A percentile compares a stretch with the other conserved stretches of the same genome.
These are phyloP conservation scores for Drosophila pandora DNA, from an alignment of 1,140 invertebrate species.

Conservation along the genomic window DNA sequence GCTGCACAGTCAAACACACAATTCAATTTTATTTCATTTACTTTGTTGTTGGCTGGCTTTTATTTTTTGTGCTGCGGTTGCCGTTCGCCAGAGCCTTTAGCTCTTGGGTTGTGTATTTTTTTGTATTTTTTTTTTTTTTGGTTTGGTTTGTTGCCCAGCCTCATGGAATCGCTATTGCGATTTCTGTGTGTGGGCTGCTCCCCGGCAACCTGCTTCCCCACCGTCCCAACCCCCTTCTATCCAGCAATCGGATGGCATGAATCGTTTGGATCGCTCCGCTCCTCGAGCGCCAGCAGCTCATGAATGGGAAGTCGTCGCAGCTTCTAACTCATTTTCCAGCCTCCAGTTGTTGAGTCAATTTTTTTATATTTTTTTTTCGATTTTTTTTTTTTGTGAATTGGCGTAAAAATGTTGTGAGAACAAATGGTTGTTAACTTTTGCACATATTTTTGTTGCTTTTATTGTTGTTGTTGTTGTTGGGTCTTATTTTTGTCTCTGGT, in stretches of 20 bases:
- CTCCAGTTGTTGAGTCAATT: constrained; percentile 36
- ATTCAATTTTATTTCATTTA: constrained; percentile 82
- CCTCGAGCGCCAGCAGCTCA: constrained; percentile 77
- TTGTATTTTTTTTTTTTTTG: constrained; percentile 1
- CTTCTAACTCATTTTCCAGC: constrained; percentile 75
- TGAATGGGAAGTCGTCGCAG: constrained; percentile 73
- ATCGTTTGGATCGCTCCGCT: constrained; percentile 62
- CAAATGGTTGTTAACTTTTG: constrained; percentile 80
- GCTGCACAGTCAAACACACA: constrained; percentile 72
- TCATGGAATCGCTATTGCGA: constrained; percentile 46
- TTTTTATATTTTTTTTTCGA: constrained; percentile 25
- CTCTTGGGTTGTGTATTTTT: constrained; percentile 13
- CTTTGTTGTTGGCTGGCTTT: constrained; percentile 57
- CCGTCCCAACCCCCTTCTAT: constrained; percentile 6
- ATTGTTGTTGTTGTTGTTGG: constrained; percentile 23
- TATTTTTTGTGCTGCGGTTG: constrained; percentile 55
- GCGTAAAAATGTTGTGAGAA: constrained; percentile 82
- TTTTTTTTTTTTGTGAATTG: constrained; percentile 71
- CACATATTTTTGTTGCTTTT: constrained; percentile 52
- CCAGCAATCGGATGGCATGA: constrained; percentile 27
- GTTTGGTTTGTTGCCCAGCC: constrained; percentile 28
- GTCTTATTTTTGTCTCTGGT: constrained; percentile 57
- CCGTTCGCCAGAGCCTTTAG: constrained; percentile 63
- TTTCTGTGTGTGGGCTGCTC: constrained; percentile 74
- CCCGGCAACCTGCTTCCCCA: constrained; percentile 33